Evolutionary conservation across 2,888 invertebrate species (phyloP).

Genomic region (Norana najaformis): DNA sequence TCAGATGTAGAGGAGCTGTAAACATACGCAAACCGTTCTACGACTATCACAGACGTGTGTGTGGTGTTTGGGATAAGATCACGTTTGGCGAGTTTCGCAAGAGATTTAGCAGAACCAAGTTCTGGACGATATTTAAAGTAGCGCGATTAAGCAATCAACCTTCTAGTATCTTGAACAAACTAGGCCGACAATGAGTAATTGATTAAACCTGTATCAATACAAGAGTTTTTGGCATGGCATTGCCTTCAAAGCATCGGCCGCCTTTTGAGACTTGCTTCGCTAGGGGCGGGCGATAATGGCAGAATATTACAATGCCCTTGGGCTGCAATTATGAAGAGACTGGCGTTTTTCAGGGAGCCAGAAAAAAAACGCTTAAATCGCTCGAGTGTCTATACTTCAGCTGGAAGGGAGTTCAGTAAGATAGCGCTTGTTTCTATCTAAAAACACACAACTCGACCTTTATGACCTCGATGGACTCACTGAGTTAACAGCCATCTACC

Average conservation of each 20-base stretch:
- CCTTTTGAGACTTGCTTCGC: neutral
- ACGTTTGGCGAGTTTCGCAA: neutral
- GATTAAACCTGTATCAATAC: neutral
- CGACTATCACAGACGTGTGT: neutral
- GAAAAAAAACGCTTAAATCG: neutral
- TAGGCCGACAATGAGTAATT: constrained; percentile 13
- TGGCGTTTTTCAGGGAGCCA: neutral
- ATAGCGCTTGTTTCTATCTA: neutral
- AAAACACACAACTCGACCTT: too few species aligned
- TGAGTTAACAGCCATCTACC: neutral
- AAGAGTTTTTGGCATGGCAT: neutral
- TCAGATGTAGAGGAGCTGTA: too few species aligned
- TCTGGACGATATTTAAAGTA: neutral
- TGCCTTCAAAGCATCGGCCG: neutral
- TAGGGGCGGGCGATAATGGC: neutral
- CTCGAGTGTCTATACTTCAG: neutral
- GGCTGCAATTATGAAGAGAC: neutral
- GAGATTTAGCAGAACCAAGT: neutral
- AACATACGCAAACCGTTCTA: neutral
- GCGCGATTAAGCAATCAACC: neutral
- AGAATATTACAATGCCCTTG: neutral
- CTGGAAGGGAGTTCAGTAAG: neutral
- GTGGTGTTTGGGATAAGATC: neutral
- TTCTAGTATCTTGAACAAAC: neutral
- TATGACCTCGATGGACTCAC: too few species aligned